phyloP scores from a whole-genome alignment of 2,888 invertebrate genomes.

The Heliconius ismenius region DNA sequence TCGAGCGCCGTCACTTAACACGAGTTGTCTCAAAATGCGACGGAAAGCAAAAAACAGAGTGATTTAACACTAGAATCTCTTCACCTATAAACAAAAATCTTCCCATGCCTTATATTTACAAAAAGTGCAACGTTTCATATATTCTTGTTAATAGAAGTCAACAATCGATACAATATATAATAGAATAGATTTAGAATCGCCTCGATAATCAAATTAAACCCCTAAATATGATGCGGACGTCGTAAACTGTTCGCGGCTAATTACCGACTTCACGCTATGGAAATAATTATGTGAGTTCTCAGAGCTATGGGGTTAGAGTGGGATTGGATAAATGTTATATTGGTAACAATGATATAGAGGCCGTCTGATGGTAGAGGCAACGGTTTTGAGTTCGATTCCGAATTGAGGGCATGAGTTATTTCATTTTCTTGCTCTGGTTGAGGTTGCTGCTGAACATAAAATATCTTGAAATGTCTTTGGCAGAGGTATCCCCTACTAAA shows the following conservation, averaged over 20 bases:
- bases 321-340: conserved; percentile 13
- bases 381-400: neutral
- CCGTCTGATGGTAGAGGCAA: neutral
- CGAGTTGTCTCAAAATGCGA: too few relatives aligned
- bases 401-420: neutral
- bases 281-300: conserved; percentile 75
- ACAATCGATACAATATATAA: conserved; percentile 41
- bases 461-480: neutral
- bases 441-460: too few relatives aligned
- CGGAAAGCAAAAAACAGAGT: too few relatives aligned
- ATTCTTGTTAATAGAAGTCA: conserved; percentile 38
- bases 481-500: neutral
- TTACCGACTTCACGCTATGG: conserved; percentile 64
- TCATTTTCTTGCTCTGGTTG: neutral
- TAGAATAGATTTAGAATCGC: conserved; percentile 43
- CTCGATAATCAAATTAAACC: conserved; percentile 65
- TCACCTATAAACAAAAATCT: neutral
- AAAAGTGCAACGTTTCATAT: conserved; percentile 23
- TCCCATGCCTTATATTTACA: neutral
- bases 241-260: conserved; percentile 64
- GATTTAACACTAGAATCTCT: too few relatives aligned
- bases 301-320: conserved; percentile 47
- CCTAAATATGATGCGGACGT: conserved; percentile 50
- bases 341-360: neutral
- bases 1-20: too few relatives aligned